Base-by-base conservation (phyloP, 2,113 vertebrate genomes). In the Rattus rattus region DNA sequence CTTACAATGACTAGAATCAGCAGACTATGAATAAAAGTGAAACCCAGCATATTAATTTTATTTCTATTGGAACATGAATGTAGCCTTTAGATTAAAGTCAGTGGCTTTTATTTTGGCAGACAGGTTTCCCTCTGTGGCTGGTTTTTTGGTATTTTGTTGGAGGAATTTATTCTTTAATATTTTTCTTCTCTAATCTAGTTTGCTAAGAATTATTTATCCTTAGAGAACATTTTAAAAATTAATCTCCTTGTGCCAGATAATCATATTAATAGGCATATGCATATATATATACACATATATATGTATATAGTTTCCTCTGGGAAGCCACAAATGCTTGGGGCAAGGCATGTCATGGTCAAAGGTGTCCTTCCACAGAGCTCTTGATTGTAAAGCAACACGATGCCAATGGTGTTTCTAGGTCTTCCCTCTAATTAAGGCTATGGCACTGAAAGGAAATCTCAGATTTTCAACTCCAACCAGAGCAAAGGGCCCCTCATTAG, bases 171-270 rank as follows among this genome's bases (percentile, higher is more conserved):
- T 84, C 85, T 95, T 92, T 26, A 85, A 36, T 70, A 84, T 94
- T 84, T 95, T 83, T 72, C 19, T 72, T 94, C 54, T 88, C 88
- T 80, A 92, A 93, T 84, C 16, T 33, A 70, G 19, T 73, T 75
- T 19, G 33, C 63, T 79, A 79, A 70, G 30, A 84, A 70, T 75
- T 88, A 69, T 43, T 33, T 47, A 56, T 75, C 49, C 56, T 88
- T 91, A 88, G 86, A 92, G n/a, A 36, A 39, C 36, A 86, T 22
- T 70, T 91, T 85, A 47, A 77, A 85, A 20, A 63, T 84, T 81
- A 87, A 73, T 94, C 39, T 88, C 4, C 24, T 80, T 80, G 59
- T 75, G 70, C 61, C 47, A 95, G 54, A 70, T 69, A 88, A 85
- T 63, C n/a, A 30, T 84, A 80, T 92, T 75, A 88, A 56, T 94